Evolutionary conservation across 2,888 invertebrate genomes (phyloP).

Genomic region (Nomada flava): DNA sequence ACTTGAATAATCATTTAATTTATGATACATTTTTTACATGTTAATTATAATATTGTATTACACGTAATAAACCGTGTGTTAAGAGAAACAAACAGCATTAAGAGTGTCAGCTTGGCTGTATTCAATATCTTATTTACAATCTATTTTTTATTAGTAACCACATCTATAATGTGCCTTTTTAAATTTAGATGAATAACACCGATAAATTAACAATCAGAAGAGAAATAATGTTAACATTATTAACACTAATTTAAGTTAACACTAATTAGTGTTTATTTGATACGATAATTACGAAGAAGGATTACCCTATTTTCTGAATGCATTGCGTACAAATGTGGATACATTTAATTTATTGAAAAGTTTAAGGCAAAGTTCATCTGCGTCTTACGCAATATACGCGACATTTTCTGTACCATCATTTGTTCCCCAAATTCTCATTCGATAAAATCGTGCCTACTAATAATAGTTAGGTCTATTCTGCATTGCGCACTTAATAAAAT

Average conservation of each 20-base stretch:
- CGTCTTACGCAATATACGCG: constrained; percentile 14
- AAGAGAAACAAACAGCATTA: constrained; percentile 27
- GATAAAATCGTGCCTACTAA: constrained; percentile 10
- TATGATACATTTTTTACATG: background rate
- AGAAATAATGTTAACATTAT: no score
- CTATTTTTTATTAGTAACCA: constrained; percentile 39
- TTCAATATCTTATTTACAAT: constrained; percentile 61
- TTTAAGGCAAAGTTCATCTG: constrained; percentile 43
- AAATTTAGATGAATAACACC: constrained; percentile 51
- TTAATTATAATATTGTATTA: background rate
- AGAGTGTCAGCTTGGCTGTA: constrained; percentile 46
- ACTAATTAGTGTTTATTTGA: constrained; percentile 33
- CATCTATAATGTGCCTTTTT: constrained; percentile 31
- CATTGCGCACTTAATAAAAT: constrained; percentile 32
- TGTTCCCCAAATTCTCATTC: constrained; percentile 35
- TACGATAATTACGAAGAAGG: constrained; percentile 18
- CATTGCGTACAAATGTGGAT: constrained; percentile 23
- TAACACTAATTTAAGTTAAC: no score
- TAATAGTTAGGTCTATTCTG: constrained; percentile 24
- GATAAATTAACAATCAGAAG: constrained; percentile 43
- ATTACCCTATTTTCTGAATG: background rate
- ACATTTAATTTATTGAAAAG: constrained; percentile 34
- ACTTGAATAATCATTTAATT: constrained; percentile 3
- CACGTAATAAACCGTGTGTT: constrained; percentile 3
- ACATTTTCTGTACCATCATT: constrained; percentile 9